Base-by-base conservation (phyloP, 2,797 vertebrate species). In the Gadopsis marmoratus region DNA sequence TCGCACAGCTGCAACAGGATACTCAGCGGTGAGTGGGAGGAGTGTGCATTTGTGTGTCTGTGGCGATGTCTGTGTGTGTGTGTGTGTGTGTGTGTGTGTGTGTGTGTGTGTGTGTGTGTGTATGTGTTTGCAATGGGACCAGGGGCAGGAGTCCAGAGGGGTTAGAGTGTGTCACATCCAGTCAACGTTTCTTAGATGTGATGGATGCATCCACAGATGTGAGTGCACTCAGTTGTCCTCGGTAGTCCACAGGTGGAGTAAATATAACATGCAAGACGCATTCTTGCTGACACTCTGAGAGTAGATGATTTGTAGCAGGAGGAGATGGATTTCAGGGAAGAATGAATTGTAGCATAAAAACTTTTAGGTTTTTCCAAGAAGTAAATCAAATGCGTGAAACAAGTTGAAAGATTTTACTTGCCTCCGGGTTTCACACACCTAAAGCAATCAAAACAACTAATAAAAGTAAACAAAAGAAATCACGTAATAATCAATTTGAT, bases 1-100 rank as follows among this genome's bases (percentile, higher is more conserved):
- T 99, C 13, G 98, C 98, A 76, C 96, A 98, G 84, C 90, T 98
- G 82, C 96, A 97, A 77, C 98, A 97, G 89, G 97, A 97, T 80
- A 93, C 95, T 56, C 96, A 97, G 91, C 94, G 96, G 98, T 97
- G 93, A 95, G 96, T 88, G 64, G 75, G 74, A 58, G 62, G 45
- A 37, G 37, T 70, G 79, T 75, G 73, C 61, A 17, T 75, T 21
- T 43, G 58, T 89, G 58, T 71, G 33, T 74, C 16, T 68, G 56
- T 50, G 29, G 10, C 4, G 3, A 26, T 26, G 51, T 63, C 54
- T 39, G 41, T 39, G 39, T 45, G 62, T 77, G 55, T 58, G 65
- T 62, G 51, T 68, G 43, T 66, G 81, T 74, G 70, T 59, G 14
- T 76, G 26, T 47, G 55, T 88, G 29, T 71, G 65, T 41, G 39